phyloP scores from a whole-genome alignment of 2,113 vertebrate species.

The Solea solea region DNA sequence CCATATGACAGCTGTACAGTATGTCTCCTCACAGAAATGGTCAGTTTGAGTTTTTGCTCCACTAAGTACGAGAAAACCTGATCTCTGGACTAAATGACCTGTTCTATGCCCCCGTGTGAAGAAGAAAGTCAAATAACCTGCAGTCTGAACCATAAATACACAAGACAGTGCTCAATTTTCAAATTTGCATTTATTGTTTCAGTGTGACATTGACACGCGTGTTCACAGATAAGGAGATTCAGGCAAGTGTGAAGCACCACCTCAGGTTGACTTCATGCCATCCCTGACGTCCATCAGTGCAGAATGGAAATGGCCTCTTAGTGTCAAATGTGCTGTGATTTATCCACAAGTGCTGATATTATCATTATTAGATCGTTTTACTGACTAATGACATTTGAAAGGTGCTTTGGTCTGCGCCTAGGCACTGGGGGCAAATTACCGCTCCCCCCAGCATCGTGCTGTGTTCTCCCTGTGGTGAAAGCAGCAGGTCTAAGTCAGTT shows the following conservation, averaged over 20 bases:
- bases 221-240: constrained; percentile 37
- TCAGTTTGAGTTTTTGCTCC: too few species aligned
- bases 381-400: constrained; percentile 69
- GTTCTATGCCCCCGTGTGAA: not conserved
- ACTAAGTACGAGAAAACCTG: too few species aligned
- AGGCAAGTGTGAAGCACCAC: constrained; percentile 35
- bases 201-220: constrained; percentile 5
- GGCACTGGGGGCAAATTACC: constrained; percentile 47
- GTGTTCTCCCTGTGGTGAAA: constrained; percentile 45
- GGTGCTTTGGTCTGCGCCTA: constrained; percentile 51
- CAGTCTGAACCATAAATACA: not conserved
- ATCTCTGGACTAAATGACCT: not conserved
- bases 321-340: constrained; percentile 60
- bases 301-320: constrained; percentile 46
- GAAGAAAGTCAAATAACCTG: not conserved
- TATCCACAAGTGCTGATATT: constrained; percentile 51
- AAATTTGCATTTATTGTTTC: not conserved
- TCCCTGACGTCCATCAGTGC: constrained; percentile 46
- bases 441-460: constrained; percentile 16
- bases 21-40: too few species aligned
- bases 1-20: not conserved
- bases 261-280: constrained; percentile 21
- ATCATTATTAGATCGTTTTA: constrained; percentile 58
- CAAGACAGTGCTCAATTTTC: not conserved
- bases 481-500: constrained; percentile 43